Base-by-base conservation (phyloP, 2,888 invertebrate species). In the Drosophila neutralis region DNA sequence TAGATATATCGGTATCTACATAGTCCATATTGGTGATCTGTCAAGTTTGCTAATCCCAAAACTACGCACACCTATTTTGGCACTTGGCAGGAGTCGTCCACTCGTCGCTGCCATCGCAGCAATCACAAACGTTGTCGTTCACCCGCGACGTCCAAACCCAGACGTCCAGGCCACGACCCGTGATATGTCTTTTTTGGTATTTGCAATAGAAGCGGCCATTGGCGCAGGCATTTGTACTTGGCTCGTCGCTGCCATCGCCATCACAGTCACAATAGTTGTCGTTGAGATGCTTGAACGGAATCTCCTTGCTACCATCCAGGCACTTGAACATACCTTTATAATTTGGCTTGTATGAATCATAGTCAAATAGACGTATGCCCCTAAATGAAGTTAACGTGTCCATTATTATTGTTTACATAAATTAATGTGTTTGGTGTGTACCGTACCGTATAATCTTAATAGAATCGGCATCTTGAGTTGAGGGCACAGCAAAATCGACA, bases 91-190 rank as follows among this genome's bases (percentile, higher is more conserved):
- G 77, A 35, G 90, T 89, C 48, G 79, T 80, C 95, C 96, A 97
- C 92, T 98, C 98, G 93, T 98, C 98, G 53, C 97, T 96, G n/a
- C 97, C 97, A 93, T 98, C 98, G 92, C 97, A 98, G 90, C 98
- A 98, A 93, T 98, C 98, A 94, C 98, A 98, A 78, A 98, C 96
- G 10, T 97, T 97, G 94, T 99, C 98, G 93, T 98, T 98, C 0
- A 99, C 96, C 91, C 96, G 94, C 87, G 65, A 93, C 87, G 62
- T 92, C 92, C 67, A 83, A 0, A 78, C 59, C 73, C 73, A 91
- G 49, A 93, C 88, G 56, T 92, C 93, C 59, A 84, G 89, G 24
- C 92, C 93, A 49, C 91, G 78, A 0, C 93, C 93, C 8, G 93
- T 93, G 33, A 92, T 87, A 78, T 93, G 93, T 35, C 93, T 87